Evolutionary conservation across 2,888 invertebrate genomes (phyloP).

Genomic region (Hypena proboscidalis): DNA sequence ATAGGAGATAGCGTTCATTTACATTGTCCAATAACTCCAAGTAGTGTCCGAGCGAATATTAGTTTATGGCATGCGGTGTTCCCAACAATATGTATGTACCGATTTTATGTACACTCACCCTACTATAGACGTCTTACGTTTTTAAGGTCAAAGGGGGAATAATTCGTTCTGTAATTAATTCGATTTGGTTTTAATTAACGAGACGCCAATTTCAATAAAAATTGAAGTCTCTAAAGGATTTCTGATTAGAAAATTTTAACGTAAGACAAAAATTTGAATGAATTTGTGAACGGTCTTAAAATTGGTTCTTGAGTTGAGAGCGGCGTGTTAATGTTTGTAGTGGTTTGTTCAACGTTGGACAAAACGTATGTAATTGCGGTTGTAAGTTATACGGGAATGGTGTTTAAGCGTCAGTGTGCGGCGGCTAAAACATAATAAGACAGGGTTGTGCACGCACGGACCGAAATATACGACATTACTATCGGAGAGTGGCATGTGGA

Average conservation of each 20-base stretch:
- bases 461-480: slow-evolving; percentile 76
- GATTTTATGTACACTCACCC: slow-evolving; percentile 42
- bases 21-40: slow-evolving; percentile 86
- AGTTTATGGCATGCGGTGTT: slow-evolving; percentile 77
- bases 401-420: slow-evolving; percentile 16
- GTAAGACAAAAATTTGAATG: slow-evolving; percentile 52
- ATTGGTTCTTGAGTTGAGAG: slow-evolving; percentile 11
- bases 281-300: slow-evolving; percentile 40
- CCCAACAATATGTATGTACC: slow-evolving; percentile 48
- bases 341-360: background rate
- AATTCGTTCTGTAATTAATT: slow-evolving; percentile 75
- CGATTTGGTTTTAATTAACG: slow-evolving; percentile 82
- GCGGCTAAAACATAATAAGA: slow-evolving; percentile 63
- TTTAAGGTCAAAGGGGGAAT: slow-evolving; percentile 61
- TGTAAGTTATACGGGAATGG: slow-evolving; percentile 4
- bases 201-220: slow-evolving; percentile 77
- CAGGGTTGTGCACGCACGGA: slow-evolving; percentile 59
- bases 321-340: too few relatives aligned
- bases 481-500: slow-evolving; percentile 69
- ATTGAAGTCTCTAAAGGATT: slow-evolving; percentile 73
- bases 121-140: slow-evolving; percentile 46
- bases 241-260: slow-evolving; percentile 69
- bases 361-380: slow-evolving; percentile 1
- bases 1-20: slow-evolving; percentile 86
- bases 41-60: slow-evolving; percentile 84